A percentile compares a stretch with the other conserved stretches of the same genome.
phyloP scores from a whole-genome alignment of 1,140 invertebrate species.

The Cyclina sinensis region DNA sequence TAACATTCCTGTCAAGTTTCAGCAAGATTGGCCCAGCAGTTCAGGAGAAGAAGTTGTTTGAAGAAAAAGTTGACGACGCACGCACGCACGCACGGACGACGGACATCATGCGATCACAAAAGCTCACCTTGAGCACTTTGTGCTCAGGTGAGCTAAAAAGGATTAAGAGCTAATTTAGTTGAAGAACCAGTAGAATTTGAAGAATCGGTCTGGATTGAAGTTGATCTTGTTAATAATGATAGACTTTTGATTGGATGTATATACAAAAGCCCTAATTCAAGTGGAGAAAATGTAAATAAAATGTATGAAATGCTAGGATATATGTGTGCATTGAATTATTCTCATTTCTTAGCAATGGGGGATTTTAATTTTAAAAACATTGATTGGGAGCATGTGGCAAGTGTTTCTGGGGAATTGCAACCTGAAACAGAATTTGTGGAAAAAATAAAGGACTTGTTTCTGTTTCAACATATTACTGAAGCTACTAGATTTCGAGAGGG shows the following conservation, averaged over 20 bases:
- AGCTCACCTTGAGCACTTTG: too few relatives aligned
- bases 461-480: too few relatives aligned
- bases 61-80: too few relatives aligned
- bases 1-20: too few relatives aligned
- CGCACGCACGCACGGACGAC: too few relatives aligned
- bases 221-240: background rate
- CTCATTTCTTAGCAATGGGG: conserved; percentile 23
- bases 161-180: background rate
- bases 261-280: background rate
- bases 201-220: background rate
- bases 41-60: too few relatives aligned
- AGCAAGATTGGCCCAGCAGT: too few relatives aligned
- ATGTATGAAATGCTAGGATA: too few relatives aligned
- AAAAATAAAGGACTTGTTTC: conserved; percentile 29
- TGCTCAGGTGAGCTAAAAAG: too few relatives aligned
- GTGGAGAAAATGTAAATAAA: background rate
- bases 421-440: background rate
- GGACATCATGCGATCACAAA: too few relatives aligned
- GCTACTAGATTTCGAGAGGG: too few relatives aligned
- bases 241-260: background rate
- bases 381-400: background rate
- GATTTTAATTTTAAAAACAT: conserved; percentile 17
- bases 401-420: background rate
- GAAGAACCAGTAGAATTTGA: background rate
- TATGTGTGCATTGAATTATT: background rate